A percentile compares a stretch with the other conserved stretches of the same genome.
These are phyloP conservation scores for Axis porcinus DNA, from an alignment of 2,113 vertebrate genomes.

Conservation along the genomic window DNA sequence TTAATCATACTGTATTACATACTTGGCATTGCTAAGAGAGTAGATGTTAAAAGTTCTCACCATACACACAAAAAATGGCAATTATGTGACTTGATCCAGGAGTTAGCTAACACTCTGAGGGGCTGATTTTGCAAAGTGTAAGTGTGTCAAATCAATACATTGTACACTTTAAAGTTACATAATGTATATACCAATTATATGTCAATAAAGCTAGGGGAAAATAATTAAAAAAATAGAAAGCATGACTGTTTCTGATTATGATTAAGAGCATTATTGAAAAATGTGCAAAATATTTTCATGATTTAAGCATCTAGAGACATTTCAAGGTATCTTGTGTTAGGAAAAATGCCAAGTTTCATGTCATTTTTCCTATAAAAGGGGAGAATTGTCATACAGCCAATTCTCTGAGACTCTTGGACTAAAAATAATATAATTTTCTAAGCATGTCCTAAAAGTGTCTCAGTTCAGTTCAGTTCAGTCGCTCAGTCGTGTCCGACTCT, in stretches of 20 bases:
- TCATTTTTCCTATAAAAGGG: neutral
- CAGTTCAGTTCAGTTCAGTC: too few species aligned
- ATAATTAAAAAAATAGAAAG: neutral
- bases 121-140: neutral
- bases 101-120: neutral
- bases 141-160: neutral
- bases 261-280: neutral
- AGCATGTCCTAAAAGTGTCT: neutral
- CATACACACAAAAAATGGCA: neutral
- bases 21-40: neutral
- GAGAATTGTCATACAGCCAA: neutral
- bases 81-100: accelerated
- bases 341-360: neutral
- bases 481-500: too few species aligned
- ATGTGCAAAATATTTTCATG: neutral
- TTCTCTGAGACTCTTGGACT: neutral
- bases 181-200: neutral
- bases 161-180: neutral
- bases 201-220: neutral
- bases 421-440: neutral
- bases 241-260: neutral
- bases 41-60: neutral
- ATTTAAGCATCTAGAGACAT: neutral
- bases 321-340: neutral
- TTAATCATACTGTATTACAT: neutral